phyloP scores from a whole-genome alignment of 2,797 vertebrate genomes.

The Platyrinchus mystaceus region DNA sequence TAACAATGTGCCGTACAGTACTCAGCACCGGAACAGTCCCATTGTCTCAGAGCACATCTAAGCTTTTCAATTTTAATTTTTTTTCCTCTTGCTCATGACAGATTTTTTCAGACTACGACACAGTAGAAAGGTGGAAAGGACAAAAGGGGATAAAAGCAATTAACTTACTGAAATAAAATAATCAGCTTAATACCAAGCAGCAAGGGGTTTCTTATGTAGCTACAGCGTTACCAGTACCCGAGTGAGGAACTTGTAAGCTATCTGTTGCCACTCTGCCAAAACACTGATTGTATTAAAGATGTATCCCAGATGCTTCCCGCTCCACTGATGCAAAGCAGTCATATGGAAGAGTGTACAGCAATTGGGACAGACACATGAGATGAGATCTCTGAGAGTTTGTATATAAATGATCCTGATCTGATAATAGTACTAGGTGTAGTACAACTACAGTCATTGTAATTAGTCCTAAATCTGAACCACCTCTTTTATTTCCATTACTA shows the following conservation, averaged over 20 bases:
- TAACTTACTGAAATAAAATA: conserved; percentile 42
- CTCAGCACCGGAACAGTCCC: background rate
- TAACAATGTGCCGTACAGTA: background rate
- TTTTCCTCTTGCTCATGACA: background rate
- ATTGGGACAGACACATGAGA: background rate
- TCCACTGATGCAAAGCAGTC: background rate
- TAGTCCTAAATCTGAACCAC: background rate
- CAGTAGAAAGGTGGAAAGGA: background rate
- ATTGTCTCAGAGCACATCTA: background rate
- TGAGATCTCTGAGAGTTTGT: background rate
- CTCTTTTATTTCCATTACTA: background rate
- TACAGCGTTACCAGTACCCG: background rate
- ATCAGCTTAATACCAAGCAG: background rate
- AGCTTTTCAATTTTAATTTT: background rate
- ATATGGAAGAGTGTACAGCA: background rate
- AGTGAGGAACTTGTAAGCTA: background rate
- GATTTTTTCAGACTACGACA: background rate
- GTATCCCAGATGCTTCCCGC: background rate
- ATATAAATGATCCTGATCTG: background rate
- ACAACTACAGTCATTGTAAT: background rate
- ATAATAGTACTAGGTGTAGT: background rate
- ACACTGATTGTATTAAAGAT: background rate
- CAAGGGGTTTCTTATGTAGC: background rate
- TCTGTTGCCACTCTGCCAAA: background rate
- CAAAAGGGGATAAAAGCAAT: conserved; percentile 37